Percentiles rank a stretch among this genome's conserved stretches.
Evolutionary conservation across 1,140 invertebrate genomes (phyloP).

Genomic region (Apolygus lucorum): DNA sequence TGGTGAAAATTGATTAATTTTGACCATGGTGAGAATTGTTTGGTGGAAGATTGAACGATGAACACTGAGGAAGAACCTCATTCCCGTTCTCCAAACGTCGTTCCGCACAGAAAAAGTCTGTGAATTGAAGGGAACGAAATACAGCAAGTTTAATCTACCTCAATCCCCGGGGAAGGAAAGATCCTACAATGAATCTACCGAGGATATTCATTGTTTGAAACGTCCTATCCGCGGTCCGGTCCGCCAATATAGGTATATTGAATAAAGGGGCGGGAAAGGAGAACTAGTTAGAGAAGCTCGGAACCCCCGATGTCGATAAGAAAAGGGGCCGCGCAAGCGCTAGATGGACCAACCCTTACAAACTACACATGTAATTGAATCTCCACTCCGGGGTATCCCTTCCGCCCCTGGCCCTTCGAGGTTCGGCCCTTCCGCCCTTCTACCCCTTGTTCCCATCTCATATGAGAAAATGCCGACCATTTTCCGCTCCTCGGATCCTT

Average conservation of each 20-base stretch:
- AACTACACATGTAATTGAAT: slow-evolving; percentile 11
- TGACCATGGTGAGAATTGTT: too few relatives aligned
- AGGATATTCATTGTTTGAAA: neutral
- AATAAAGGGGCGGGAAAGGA: neutral
- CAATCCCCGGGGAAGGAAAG: too few relatives aligned
- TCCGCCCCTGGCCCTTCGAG: neutral
- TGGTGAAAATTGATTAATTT: too few relatives aligned
- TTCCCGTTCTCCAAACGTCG: too few relatives aligned
- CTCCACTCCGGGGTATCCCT: neutral
- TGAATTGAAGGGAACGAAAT: neutral
- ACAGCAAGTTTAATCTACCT: neutral
- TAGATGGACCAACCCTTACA: slow-evolving; percentile 9
- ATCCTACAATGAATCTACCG: too few relatives aligned
- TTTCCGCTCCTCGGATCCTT: neutral
- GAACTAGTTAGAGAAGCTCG: neutral
- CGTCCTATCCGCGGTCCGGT: neutral
- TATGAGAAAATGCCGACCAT: slow-evolving; percentile 8
- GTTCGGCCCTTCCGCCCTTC: neutral
- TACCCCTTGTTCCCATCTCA: neutral
- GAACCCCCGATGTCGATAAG: slow-evolving; percentile 7
- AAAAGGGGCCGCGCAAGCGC: neutral
- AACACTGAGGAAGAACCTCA: too few relatives aligned
- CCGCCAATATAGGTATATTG: neutral
- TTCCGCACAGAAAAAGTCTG: too few relatives aligned
- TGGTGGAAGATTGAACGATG: too few relatives aligned